Evolutionary conservation across 1,140 invertebrate genomes (phyloP).

Genomic region (Drosophila lacertosa): DNA sequence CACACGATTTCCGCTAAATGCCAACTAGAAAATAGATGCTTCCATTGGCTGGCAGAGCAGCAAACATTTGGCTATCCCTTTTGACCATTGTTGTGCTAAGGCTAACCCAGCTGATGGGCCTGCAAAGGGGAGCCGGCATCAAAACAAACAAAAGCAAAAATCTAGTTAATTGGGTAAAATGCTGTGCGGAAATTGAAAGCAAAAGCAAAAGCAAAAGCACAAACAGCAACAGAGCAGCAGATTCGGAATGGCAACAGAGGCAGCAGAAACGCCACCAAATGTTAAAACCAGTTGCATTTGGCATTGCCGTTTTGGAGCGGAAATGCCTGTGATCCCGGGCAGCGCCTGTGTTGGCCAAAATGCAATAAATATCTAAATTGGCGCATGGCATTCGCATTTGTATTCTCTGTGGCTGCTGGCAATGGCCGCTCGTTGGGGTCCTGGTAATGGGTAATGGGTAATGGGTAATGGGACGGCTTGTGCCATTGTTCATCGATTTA

Average conservation of each 20-base stretch:
- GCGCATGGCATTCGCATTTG: slow-evolving; percentile 18
- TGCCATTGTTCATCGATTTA: slow-evolving; percentile 79
- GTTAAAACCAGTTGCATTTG: slow-evolving; percentile 37
- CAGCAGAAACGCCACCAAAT: slow-evolving; percentile 19
- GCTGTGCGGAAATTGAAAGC: slow-evolving; percentile 76
- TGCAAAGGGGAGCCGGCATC: slow-evolving; percentile 35
- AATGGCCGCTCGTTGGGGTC: neutral
- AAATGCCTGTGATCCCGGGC: slow-evolving; percentile 28
- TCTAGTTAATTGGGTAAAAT: slow-evolving; percentile 81
- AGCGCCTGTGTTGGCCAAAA: slow-evolving; percentile 25
- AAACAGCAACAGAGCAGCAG: slow-evolving; percentile 9
- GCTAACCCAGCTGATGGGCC: neutral
- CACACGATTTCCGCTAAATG: slow-evolving; percentile 69
- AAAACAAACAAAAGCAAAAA: slow-evolving; percentile 68
- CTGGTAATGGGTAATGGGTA: neutral
- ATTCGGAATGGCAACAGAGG: too few relatives aligned
- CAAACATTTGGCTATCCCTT: slow-evolving; percentile 24
- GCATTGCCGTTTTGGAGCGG: slow-evolving; percentile 31
- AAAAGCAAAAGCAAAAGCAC: slow-evolving; percentile 66
- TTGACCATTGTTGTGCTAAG: slow-evolving; percentile 29
- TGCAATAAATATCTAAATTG: slow-evolving; percentile 78
- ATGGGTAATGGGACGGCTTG: slow-evolving; percentile 20
- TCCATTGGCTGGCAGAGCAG: slow-evolving; percentile 10
- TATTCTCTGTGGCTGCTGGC: slow-evolving; percentile 11
- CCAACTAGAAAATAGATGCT: slow-evolving; percentile 48